These are phyloP conservation scores for Lottia scabra DNA, from an alignment of 2,888 invertebrate species.

Conservation along the genomic window DNA sequence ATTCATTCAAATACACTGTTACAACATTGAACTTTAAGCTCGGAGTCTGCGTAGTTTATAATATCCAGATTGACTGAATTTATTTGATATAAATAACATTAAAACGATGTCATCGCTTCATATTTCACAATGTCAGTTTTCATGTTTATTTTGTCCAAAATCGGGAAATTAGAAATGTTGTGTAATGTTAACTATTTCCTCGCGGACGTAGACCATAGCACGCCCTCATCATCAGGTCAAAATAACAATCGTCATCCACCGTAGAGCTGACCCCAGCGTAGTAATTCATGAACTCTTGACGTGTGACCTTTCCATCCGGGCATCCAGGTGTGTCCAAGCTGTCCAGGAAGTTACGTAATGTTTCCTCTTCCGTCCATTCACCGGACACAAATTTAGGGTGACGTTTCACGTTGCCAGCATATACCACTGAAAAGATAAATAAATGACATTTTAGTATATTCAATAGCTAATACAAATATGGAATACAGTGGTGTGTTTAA, in stretches of 20 bases:
- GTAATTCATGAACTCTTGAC: slow-evolving; percentile 60
- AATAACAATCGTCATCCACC: slow-evolving; percentile 61
- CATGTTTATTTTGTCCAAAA: too few species aligned
- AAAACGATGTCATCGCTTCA: too few species aligned
- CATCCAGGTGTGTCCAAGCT: slow-evolving; percentile 59
- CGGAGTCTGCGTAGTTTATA: too few species aligned
- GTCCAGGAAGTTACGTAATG: slow-evolving; percentile 58
- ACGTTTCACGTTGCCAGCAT: slow-evolving; percentile 53
- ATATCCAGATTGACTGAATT: too few species aligned
- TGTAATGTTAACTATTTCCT: slow-evolving; percentile 15
- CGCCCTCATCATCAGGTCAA: slow-evolving; percentile 60
- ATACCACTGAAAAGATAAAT: slow-evolving; percentile 53
- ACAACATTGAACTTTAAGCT: too few species aligned
- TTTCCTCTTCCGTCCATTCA: slow-evolving; percentile 61
- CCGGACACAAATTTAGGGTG: slow-evolving; percentile 62
- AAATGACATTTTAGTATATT: too few species aligned
- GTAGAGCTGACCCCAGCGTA: slow-evolving; percentile 61
- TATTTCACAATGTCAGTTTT: too few species aligned
- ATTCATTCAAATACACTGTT: too few species aligned
- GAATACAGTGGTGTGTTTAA: too few species aligned
- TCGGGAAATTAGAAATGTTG: too few species aligned
- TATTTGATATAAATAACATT: too few species aligned
- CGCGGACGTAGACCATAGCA: slow-evolving; percentile 52
- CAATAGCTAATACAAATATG: too few species aligned
- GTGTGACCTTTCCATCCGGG: slow-evolving; percentile 60